Evolutionary conservation across 2,888 invertebrate genomes (phyloP), one percentile per base, ranked within the genome.

Genomic region (Cylloceria caligata): DNA sequence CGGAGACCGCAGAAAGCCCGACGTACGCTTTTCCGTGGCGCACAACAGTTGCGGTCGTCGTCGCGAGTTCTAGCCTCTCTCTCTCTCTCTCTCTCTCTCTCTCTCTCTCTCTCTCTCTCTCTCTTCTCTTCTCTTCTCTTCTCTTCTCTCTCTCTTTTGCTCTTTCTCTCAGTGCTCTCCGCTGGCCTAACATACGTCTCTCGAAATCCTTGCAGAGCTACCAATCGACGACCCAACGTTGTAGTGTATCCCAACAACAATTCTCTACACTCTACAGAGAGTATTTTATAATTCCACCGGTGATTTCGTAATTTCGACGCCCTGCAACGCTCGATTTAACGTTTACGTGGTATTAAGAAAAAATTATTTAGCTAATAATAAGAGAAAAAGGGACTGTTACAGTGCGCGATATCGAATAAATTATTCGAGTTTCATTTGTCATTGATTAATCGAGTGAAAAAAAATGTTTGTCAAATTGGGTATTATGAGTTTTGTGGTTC

Each of bases 41-140:
- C 83, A 75, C 81, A 79, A 81, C 82, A 79, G 82, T 82, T 36
- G 74, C 79, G 82, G 49, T 65, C 82, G 82, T 82, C 82, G 82
- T 82, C 75, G 78, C 64, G 79, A 82, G 75, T 82, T 82, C 74
- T 69, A 78, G 45, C 65, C 60, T 39, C 39, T 45, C 11, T 52
- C 45, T 49, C 13, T 45, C 34, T 24, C 27, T 24, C 55, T 13
- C 13, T 55, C 3, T 27, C 27, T 42, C 42, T 42, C 42, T 42
- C 62, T 62, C 13, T n/a, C n/a, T n/a, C 57, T 24, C 39, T 13
- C 39, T 69, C 42, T 64, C n/a, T 34, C 36, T 27, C 19, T 30
- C 57, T 7, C 34, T 57, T n/a, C n/a, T n/a, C n/a, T n/a, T n/a
- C n/a, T n/a, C n/a, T n/a, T n/a, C n/a, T n/a, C n/a, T n/a, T n/a